A percentile compares a stretch with the other conserved stretches of the same genome.
These are phyloP conservation scores for Empis livida DNA, from an alignment of 2,888 invertebrate species.

Conservation along the genomic window DNA sequence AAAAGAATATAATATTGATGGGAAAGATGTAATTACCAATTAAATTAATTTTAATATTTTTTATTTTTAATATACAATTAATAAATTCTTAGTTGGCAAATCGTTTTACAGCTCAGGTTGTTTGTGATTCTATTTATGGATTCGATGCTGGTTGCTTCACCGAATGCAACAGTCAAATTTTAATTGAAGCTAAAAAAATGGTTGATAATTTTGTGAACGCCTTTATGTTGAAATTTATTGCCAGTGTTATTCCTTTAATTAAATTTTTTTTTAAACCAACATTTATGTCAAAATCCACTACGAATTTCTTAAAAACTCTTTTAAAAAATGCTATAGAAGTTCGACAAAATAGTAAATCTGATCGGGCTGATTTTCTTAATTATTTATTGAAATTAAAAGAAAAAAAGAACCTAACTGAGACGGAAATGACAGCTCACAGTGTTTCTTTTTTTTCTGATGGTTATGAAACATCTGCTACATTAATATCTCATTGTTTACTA, in stretches of 20 bases:
- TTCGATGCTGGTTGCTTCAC: too few relatives aligned
- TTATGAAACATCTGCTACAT: conserved; percentile 21
- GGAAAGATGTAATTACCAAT: too few relatives aligned
- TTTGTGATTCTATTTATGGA: too few relatives aligned
- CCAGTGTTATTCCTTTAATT: too few relatives aligned
- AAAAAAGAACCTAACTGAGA: conserved; percentile 17
- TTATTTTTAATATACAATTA: too few relatives aligned
- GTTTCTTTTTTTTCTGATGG: conserved; percentile 22
- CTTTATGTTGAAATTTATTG: too few relatives aligned
- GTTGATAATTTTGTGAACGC: too few relatives aligned
- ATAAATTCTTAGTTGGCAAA: too few relatives aligned
- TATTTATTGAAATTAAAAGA: conserved; percentile 10
- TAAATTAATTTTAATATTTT: too few relatives aligned
- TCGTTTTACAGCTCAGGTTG: too few relatives aligned
- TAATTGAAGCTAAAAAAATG: too few relatives aligned
- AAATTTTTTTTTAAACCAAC: background rate
- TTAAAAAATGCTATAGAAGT: conserved; percentile 12
- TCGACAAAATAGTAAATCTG: conserved; percentile 7
- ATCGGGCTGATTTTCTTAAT: conserved; percentile 15
- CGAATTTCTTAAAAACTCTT: conserved; percentile 13
- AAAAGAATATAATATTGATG: conserved; percentile 14
- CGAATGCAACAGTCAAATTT: too few relatives aligned
- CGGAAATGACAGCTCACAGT: conserved; percentile 20
- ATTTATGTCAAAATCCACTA: conserved; percentile 9
- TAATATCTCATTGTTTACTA: conserved; percentile 15